Percentiles rank a stretch among this genome's conserved stretches.
Conservation (phyloP, 2,888 invertebrate species). For the Metellina segmentata region DNA sequence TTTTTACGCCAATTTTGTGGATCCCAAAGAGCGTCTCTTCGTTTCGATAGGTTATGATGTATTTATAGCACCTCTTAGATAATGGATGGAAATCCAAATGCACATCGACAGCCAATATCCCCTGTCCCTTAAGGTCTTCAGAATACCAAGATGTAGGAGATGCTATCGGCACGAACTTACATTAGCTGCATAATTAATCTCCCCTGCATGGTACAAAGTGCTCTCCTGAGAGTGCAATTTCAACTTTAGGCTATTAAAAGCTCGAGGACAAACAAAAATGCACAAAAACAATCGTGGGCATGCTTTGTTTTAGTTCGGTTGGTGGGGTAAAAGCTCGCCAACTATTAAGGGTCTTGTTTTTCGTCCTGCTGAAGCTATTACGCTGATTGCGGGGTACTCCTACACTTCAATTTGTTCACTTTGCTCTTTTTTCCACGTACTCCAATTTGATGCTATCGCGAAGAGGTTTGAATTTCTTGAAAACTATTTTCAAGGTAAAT, state of each 20-base stretch:
- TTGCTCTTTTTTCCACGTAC: neutral
- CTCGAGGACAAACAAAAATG: neutral
- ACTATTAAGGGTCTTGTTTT: constrained; percentile 29
- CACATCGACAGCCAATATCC: neutral
- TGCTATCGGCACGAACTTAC: neutral
- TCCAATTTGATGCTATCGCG: neutral
- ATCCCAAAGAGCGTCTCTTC: too few relatives aligned
- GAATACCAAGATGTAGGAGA: too few relatives aligned
- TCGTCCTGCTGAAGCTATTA: constrained; percentile 26
- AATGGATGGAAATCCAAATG: too few relatives aligned
- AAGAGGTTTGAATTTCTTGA: neutral
- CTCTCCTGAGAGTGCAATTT: neutral
- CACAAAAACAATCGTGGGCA: neutral
- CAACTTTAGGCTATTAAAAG: neutral
- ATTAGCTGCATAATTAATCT: constrained; percentile 24
- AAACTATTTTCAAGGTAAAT: neutral
- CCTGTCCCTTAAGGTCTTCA: neutral
- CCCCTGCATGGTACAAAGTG: neutral
- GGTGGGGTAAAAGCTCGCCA: neutral
- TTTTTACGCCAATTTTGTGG: too few relatives aligned
- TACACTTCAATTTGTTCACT: constrained; percentile 22
- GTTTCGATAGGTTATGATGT: too few relatives aligned
- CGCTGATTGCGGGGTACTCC: constrained; percentile 14
- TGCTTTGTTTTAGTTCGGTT: neutral
- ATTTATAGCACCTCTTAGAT: too few relatives aligned